A percentile compares a stretch with the other conserved stretches of the same genome.
phyloP scores from a whole-genome alignment of 2,888 invertebrate genomes.

The Selenia dentaria region DNA sequence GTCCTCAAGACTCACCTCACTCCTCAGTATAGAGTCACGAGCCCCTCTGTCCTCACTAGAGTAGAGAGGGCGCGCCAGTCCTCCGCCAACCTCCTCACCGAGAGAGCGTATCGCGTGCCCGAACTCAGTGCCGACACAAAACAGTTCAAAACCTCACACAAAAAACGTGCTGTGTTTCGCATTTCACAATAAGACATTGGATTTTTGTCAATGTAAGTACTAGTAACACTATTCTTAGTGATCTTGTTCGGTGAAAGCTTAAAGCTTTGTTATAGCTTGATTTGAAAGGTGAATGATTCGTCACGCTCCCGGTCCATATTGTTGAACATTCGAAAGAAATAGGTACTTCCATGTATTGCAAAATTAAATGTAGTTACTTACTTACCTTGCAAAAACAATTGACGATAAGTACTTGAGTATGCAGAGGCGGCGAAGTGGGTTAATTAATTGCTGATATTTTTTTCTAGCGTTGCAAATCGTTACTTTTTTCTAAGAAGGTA shows the following conservation, averaged over 20 bases:
- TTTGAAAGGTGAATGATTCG: constrained; percentile 57
- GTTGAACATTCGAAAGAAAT: constrained; percentile 11
- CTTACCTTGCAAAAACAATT: constrained; percentile 20
- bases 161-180: constrained; percentile 72
- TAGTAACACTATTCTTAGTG: constrained; percentile 31
- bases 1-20: constrained; percentile 23
- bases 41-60: constrained; percentile 61
- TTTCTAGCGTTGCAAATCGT: constrained; percentile 4
- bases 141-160: constrained; percentile 45
- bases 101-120: constrained; percentile 51
- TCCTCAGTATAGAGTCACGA: constrained; percentile 50
- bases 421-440: constrained; percentile 21
- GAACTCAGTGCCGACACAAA: constrained; percentile 45
- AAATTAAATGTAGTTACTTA: constrained; percentile 11
- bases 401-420: constrained; percentile 18
- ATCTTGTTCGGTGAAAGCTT: constrained; percentile 50
- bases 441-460: constrained; percentile 26
- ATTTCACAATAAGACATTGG: constrained; percentile 56
- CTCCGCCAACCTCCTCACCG: constrained; percentile 54
- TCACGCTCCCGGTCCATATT: constrained; percentile 21
- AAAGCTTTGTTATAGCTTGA: constrained; percentile 4
- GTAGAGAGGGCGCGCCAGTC: constrained; percentile 65
- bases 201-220: constrained; percentile 70
- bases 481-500: too few species aligned
- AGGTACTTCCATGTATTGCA: background rate